Conservation (phyloP, 2,113 vertebrate species). For the Cacatua alba region DNA sequence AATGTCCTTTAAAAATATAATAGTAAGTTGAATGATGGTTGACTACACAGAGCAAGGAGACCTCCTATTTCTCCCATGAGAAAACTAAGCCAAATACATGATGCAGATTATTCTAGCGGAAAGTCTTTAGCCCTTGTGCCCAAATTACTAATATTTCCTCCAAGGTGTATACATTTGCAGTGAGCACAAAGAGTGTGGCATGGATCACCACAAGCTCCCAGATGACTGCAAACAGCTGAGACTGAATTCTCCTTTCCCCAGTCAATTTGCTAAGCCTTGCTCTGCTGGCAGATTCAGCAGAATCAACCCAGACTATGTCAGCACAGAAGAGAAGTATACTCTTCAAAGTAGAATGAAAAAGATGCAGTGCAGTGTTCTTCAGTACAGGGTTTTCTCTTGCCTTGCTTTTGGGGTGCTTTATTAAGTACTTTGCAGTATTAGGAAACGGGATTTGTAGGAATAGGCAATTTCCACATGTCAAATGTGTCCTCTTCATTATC, state of each 20-base stretch:
- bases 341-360: not conserved
- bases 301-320: not conserved
- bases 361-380: not conserved
- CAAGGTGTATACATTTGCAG: constrained; percentile 20
- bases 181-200: not conserved
- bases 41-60: not conserved
- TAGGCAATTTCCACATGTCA: not conserved
- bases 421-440: not conserved
- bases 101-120: constrained; percentile 18
- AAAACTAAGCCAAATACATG: constrained; percentile 18
- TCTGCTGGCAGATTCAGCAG: not conserved
- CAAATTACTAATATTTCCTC: constrained; percentile 10
- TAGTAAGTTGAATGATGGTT: not conserved
- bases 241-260: not conserved
- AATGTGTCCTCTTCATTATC: not conserved
- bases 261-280: not conserved
- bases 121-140: constrained; percentile 7
- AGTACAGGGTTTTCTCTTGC: not conserved
- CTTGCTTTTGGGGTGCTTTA: not conserved
- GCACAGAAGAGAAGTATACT: not conserved
- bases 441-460: not conserved
- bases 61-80: not conserved
- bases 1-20: not conserved
- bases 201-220: constrained; percentile 26
- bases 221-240: constrained; percentile 18